These are phyloP conservation scores for Drosophila santomea DNA, from an alignment of 1,140 invertebrate species.

Conservation along the genomic window DNA sequence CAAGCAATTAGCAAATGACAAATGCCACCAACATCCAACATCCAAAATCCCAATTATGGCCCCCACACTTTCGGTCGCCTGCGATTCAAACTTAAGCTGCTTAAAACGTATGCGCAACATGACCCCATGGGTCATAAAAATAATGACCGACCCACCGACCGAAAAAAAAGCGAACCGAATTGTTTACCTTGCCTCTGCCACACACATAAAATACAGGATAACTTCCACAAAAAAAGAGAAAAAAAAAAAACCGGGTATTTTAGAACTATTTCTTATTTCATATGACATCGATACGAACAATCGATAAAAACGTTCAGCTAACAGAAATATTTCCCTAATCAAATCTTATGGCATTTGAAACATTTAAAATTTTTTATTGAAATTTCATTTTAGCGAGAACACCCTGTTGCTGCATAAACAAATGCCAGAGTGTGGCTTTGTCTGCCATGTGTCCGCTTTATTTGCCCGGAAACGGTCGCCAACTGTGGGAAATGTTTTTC, in stretches of 20 bases:
- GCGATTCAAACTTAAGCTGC: slow-evolving; percentile 54
- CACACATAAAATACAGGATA: neutral
- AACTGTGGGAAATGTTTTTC: slow-evolving; percentile 2
- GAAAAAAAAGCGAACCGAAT: slow-evolving; percentile 8
- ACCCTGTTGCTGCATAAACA: slow-evolving; percentile 17
- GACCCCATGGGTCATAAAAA: slow-evolving; percentile 19
- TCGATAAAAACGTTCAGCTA: too few species aligned
- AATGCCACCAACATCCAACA: slow-evolving; percentile 13
- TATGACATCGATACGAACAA: too few species aligned
- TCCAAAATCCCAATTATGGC: too few species aligned
- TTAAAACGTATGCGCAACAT: slow-evolving; percentile 54
- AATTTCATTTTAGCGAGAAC: neutral
- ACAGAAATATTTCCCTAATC: too few species aligned
- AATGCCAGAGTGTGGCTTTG: slow-evolving; percentile 16
- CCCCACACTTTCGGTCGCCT: neutral
- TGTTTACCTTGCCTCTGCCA: slow-evolving; percentile 5
- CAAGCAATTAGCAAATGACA: slow-evolving; percentile 57
- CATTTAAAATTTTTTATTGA: neutral
- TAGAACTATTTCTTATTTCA: neutral
- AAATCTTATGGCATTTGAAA: too few species aligned
- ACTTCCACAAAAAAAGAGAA: neutral
- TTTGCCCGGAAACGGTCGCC: slow-evolving; percentile 25
- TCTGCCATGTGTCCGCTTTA: slow-evolving; percentile 15
- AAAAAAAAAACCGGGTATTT: neutral
- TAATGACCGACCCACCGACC: slow-evolving; percentile 2